A percentile compares a stretch with the other conserved stretches of the same genome.
phyloP scores from a whole-genome alignment of 2,113 vertebrate genomes.

The Tonatia bakeri region DNA sequence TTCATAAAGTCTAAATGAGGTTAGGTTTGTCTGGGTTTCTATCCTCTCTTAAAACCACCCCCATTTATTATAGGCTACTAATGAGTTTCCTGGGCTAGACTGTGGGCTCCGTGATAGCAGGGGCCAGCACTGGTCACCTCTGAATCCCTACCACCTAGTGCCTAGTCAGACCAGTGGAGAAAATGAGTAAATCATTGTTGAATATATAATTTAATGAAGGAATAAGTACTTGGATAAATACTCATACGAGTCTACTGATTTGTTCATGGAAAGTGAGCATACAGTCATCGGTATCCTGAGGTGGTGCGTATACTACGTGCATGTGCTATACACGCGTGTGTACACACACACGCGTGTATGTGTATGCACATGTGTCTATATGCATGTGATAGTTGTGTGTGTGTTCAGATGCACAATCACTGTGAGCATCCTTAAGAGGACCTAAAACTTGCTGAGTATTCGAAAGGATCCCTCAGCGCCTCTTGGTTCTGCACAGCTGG shows the following conservation, averaged over 20 bases:
- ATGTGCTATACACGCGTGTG: too few relatives aligned
- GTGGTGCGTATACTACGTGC: background rate
- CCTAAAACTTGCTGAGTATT: constrained; percentile 35
- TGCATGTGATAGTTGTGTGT: background rate
- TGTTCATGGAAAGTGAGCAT: background rate
- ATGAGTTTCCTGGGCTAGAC: background rate
- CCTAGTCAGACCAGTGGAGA: background rate
- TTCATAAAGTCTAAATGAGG: background rate
- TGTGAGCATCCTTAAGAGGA: background rate
- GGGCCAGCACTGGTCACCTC: background rate
- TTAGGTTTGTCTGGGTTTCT: background rate
- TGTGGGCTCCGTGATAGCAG: background rate
- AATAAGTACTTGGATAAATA: background rate
- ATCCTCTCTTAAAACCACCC: background rate
- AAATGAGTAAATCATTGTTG: background rate
- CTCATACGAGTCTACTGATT: background rate
- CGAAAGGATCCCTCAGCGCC: constrained; percentile 21
- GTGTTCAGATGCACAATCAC: background rate
- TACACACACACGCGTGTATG: background rate
- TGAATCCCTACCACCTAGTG: background rate
- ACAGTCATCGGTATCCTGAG: background rate
- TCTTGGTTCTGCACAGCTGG: constrained; percentile 44
- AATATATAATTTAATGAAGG: background rate
- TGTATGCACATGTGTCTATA: background rate
- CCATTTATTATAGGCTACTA: background rate